Base-by-base conservation (phyloP, 2,113 vertebrate genomes). In the Eira barbara region DNA sequence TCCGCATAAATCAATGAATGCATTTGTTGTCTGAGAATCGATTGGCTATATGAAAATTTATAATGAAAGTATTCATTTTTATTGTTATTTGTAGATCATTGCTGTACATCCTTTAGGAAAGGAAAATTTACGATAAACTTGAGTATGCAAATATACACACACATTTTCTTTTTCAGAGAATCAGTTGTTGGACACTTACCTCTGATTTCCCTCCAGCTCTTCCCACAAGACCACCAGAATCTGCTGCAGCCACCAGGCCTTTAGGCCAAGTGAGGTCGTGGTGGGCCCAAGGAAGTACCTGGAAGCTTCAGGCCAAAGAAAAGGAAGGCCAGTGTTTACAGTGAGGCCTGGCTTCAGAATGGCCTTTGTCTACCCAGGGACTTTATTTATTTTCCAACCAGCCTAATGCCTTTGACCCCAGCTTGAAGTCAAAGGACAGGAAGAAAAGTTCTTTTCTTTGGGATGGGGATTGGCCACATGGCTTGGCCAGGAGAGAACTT, bases 321-420 rank as follows among this genome's bases (percentile, higher is more conserved):
- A 80, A 97, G 96, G 88, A 91, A 98, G 91, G 92, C 71, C 59
- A 8, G 9, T 96, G 95, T 97, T 98, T 98, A 98, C 57, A 97
- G 20, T n/a, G 90, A 90, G 36, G 61, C 63, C 91, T 98, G 98
- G 96, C 97, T 95, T 47, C 78, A 95, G 1, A 89, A 87, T 61
- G 3, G 6, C 92, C 94, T 98, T 98, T 98, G 97, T 98, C 97
- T 95, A 1, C 55, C 52, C 39, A 12, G 25, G 61, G 65, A 5
- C 76, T 61, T 29, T 97, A 98, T 97, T 98, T 98, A 96, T 98
- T 98, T 99, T 98, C 92, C 47, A 79, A 67, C 18, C 84, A 97
- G 89, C 87, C 97, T 95, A 95, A 97, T 85, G 91, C 97, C 97
- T 98, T 97, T 97, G 73, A n/a, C 83, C 78, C 74, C 78, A 89